phyloP scores from a whole-genome alignment of 2,113 vertebrate genomes.

The Paraplagusia blochii region DNA sequence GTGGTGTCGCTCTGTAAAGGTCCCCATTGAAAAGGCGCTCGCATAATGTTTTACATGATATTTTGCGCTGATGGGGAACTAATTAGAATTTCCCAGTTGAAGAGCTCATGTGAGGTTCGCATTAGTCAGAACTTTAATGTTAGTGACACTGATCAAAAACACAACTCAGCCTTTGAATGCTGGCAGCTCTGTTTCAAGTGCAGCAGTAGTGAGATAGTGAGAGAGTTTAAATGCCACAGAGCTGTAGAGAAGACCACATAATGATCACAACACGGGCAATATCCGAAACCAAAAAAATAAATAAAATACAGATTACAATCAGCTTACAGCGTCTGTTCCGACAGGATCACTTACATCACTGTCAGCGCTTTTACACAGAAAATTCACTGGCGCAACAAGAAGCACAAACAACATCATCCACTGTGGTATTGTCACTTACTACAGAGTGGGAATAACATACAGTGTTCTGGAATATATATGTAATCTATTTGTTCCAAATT shows the following conservation, averaged over 20 bases:
- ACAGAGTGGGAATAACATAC: conserved; percentile 76
- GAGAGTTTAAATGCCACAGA: conserved; percentile 30
- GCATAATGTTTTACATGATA: conserved; percentile 38
- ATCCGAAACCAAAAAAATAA: background rate
- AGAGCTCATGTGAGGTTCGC: conserved; percentile 31
- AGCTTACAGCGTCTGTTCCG: background rate
- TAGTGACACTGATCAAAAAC: conserved; percentile 32
- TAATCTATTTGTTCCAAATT: conserved; percentile 78
- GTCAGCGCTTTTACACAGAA: background rate
- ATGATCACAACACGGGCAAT: conserved; percentile 2
- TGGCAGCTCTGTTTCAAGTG: conserved; percentile 26
- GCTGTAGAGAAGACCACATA: conserved; percentile 16
- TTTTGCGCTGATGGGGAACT: conserved; percentile 22
- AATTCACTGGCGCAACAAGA: conserved; percentile 8
- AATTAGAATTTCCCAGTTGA: conserved; percentile 39
- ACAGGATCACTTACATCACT: too few relatives aligned
- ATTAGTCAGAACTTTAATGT: conserved; percentile 34
- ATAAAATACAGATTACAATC: background rate
- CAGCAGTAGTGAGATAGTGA: conserved; percentile 14
- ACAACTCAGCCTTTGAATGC: conserved; percentile 5
- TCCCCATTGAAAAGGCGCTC: conserved; percentile 37
- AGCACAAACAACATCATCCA: conserved; percentile 38
- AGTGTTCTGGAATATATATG: background rate
- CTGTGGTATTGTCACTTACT: conserved; percentile 45
- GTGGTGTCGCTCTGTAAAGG: conserved; percentile 48